phyloP scores from a whole-genome alignment of 2,888 invertebrate genomes.

The Encarsia formosa region DNA sequence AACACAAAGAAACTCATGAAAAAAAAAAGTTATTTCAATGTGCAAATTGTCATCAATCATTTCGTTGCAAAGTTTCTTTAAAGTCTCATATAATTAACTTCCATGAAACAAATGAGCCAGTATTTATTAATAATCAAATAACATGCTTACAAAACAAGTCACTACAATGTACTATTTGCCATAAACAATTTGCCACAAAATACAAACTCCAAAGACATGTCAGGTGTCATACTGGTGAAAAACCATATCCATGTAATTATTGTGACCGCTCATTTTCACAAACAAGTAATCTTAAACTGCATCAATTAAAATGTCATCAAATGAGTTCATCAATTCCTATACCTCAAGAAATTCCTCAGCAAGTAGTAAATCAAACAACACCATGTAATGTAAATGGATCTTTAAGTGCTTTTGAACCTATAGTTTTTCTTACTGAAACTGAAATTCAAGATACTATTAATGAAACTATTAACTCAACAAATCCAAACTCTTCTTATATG shows the following conservation, averaged over 20 bases:
- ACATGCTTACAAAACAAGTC: constrained; percentile 27
- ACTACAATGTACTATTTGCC: constrained; percentile 42
- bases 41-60: constrained; percentile 45
- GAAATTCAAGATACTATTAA: constrained; percentile 46
- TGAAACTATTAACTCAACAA: constrained; percentile 44
- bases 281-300: constrained; percentile 45
- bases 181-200: constrained; percentile 45
- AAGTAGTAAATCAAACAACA: constrained; percentile 12
- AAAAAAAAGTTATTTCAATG: constrained; percentile 44
- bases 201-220: constrained; percentile 44
- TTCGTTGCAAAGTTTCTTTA: constrained; percentile 44
- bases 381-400: constrained; percentile 26
- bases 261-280: constrained; percentile 46
- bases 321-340: constrained; percentile 32
- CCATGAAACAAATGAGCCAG: constrained; percentile 37
- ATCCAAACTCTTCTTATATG: constrained; percentile 38
- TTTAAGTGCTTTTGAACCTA: constrained; percentile 37
- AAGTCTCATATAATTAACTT: constrained; percentile 46
- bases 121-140: constrained; percentile 19
- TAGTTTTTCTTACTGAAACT: constrained; percentile 43
- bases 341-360: constrained; percentile 29
- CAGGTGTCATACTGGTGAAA: constrained; percentile 45
- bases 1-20: constrained; percentile 44
- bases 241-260: constrained; percentile 43
- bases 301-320: constrained; percentile 43